Evolutionary conservation across 2,797 vertebrate genomes (phyloP), one percentile per base, ranked within the genome.

Genomic region (Lutjanus campechanus): DNA sequence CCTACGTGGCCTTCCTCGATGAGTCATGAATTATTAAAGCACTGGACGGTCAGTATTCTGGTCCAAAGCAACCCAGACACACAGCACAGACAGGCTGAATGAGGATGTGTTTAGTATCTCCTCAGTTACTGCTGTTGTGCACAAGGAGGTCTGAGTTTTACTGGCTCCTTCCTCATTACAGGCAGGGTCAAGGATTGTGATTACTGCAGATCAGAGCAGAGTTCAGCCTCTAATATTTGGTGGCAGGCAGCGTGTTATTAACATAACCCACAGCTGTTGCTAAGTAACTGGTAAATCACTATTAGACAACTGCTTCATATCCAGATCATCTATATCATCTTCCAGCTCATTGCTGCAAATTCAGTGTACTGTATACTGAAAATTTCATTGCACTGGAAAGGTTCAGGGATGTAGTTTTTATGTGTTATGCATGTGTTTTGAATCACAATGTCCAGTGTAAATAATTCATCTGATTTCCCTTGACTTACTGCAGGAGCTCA

Each of bases 281-380:
- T 75, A 63, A 75, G 84, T 74, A 88, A 86, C 76, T 58, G 66
- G 55, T 63, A 73, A 76, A 73, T 84, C 62, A 20, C 9, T 49
- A 61, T 53, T 13, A 36, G 12, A 53, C 41, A 49, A 25, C 46
- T 65, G 58, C 20, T 71, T 47, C 29, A 7, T 29, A 59, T 36
- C 25, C 11, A 43, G 36, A 41, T 69, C 29, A 61, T 71, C 29
- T 7, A 29, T 59, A 13, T 56, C 51, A 69, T 67, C n/a, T 40
- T 46, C 17, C 19, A 12, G 5, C 19, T 40, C 61, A 49, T 63
- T 17, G 9, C 50, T 63, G 46, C 29, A 46, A 44, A 36, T 46
- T 40, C 29, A 36, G 4, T 36, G 29, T 6, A 36, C 62, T 63
- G 40, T 12, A 22, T n/a, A 20, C 7, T 44, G n/a, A 54, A 59